Conservation (phyloP, 1,140 invertebrate genomes). For the Oryctes rhinoceros region DNA sequence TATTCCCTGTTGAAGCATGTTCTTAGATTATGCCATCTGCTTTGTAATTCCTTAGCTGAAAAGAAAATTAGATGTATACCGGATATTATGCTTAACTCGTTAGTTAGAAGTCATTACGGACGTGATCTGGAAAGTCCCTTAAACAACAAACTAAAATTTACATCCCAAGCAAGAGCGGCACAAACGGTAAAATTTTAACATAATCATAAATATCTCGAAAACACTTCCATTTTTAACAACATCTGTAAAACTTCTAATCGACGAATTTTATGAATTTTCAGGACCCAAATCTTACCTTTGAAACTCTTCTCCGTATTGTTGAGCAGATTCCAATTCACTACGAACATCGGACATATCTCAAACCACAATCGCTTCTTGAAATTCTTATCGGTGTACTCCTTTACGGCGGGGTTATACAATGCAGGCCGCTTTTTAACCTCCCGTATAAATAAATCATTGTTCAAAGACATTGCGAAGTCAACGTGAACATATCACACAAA, state of each 20-base stretch:
- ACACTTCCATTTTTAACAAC: no score
- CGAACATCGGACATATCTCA: neutral
- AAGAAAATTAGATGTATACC: no score
- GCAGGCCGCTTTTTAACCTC: neutral
- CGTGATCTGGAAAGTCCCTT: no score
- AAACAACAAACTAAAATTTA: no score
- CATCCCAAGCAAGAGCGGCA: no score
- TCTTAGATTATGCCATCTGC: constrained; percentile 18
- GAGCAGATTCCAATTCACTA: neutral
- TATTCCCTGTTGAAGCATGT: constrained; percentile 27
- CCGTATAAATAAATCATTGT: neutral
- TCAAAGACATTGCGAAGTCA: neutral
- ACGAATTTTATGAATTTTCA: no score
- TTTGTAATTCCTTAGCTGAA: constrained; percentile 36
- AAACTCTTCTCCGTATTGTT: neutral
- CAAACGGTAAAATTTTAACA: no score
- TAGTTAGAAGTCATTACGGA: no score
- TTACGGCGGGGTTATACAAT: neutral
- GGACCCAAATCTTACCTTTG: neutral
- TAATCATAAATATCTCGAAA: no score
- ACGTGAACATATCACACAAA: no score
- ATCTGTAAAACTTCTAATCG: no score
- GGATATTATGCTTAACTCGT: no score
- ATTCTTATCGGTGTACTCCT: neutral
- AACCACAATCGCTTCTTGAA: neutral